phyloP scores from a whole-genome alignment of 2,113 vertebrate genomes.

The Grallaria varia region DNA sequence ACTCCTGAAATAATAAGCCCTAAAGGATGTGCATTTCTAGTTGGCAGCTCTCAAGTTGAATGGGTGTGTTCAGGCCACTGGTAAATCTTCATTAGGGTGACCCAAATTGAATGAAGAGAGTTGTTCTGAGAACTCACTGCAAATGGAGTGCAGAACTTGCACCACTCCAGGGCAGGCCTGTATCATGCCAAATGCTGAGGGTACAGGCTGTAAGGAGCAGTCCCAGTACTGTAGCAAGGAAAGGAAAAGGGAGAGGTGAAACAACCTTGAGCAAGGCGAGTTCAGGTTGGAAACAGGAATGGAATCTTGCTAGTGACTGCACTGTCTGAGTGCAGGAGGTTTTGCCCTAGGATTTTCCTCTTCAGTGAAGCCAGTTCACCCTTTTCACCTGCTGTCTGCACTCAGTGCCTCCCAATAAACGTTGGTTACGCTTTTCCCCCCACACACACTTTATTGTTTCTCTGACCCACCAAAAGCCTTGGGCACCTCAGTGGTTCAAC shows the following conservation, averaged over 20 bases:
- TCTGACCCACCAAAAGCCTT: not conserved
- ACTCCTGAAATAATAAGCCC: not conserved
- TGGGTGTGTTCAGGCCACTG: not conserved
- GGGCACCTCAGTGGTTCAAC: not conserved
- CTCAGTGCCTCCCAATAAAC: not conserved
- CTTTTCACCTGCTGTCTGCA: not conserved
- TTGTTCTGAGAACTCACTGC: not conserved
- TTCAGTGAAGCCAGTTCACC: not conserved
- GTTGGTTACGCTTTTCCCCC: not conserved
- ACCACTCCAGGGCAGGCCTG: not conserved
- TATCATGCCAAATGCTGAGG: not conserved
- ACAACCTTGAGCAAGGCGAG: not conserved
- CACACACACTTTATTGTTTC: accelerated
- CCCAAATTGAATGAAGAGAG: not conserved
- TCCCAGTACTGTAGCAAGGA: not conserved
- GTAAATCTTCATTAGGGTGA: not conserved
- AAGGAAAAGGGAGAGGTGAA: not conserved
- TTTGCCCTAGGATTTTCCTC: not conserved
- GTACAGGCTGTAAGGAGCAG: not conserved
- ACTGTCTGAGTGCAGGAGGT: not conserved
- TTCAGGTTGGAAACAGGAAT: not conserved
- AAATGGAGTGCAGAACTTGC: not conserved
- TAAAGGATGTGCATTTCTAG: not conserved
- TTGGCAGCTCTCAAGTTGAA: not conserved
- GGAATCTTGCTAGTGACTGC: not conserved